phyloP scores from a whole-genome alignment of 2,113 vertebrate species.

The Zosterops japonicus region DNA sequence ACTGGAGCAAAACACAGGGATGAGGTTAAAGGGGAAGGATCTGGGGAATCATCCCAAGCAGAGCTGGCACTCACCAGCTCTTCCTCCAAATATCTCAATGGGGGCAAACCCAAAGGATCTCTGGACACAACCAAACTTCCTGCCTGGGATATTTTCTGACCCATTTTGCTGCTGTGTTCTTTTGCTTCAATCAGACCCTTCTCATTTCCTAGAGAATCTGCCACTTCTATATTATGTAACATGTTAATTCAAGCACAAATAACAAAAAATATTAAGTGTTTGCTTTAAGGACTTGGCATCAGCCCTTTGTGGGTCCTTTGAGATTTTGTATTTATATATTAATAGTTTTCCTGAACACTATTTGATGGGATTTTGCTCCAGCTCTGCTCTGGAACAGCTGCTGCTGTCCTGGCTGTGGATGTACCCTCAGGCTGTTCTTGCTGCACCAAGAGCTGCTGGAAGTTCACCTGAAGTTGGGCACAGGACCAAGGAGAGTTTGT shows the following conservation, averaged over 20 bases:
- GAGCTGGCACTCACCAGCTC: background rate
- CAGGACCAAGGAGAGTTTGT: background rate
- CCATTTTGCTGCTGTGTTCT: background rate
- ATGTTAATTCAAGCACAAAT: background rate
- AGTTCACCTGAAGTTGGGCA: background rate
- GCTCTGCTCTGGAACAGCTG: background rate
- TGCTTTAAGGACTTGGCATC: background rate
- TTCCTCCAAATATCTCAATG: background rate
- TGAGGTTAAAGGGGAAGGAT: background rate
- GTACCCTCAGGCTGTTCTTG: background rate
- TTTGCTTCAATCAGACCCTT: background rate
- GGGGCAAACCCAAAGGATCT: background rate
- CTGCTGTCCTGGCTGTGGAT: background rate
- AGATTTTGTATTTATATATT: background rate
- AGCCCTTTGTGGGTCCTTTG: background rate
- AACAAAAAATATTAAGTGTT: background rate
- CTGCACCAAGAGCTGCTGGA: background rate
- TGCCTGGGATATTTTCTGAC: background rate
- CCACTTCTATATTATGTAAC: rapidly evolving
- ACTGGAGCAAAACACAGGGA: background rate
- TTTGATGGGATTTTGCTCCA: background rate
- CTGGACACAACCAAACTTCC: background rate
- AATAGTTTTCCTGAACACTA: background rate
- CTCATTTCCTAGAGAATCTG: background rate
- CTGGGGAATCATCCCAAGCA: background rate